Conservation (phyloP, 2,888 invertebrate genomes). For the Micropterix aruncella region DNA sequence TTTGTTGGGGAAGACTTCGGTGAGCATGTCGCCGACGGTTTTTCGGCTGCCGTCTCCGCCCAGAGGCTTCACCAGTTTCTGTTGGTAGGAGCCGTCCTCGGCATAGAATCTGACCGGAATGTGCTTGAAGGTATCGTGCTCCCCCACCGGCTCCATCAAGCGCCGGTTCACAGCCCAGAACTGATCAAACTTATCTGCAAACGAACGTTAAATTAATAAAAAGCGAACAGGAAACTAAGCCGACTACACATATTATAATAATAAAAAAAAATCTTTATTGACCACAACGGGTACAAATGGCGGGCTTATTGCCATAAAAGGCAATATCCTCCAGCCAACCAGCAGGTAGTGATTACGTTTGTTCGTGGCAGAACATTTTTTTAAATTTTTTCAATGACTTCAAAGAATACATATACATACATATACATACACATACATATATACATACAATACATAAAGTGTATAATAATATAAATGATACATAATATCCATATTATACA, state of each 20-base stretch:
- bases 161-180: conserved; percentile 96
- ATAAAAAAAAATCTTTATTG: too few relatives aligned
- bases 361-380: too few relatives aligned
- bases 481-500: too few relatives aligned
- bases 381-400: too few relatives aligned
- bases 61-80: conserved; percentile 64
- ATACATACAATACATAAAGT: too few relatives aligned
- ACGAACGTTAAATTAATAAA: conserved; percentile 9
- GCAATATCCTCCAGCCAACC: too few relatives aligned
- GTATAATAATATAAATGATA: too few relatives aligned
- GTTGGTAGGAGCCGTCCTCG: conserved; percentile 56
- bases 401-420: conserved; percentile 1
- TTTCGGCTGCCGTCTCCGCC: conserved; percentile 59
- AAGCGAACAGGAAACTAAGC: not conserved
- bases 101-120: conserved; percentile 80
- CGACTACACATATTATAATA: not conserved
- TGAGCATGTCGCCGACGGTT: conserved; percentile 55
- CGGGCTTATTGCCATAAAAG: too few relatives aligned
- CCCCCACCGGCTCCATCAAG: conserved; percentile 77
- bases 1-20: conserved; percentile 52
- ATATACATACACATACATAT: too few relatives aligned
- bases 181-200: conserved; percentile 91
- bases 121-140: conserved; percentile 72
- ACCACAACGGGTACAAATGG: too few relatives aligned
- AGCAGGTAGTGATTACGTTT: too few relatives aligned